Evolutionary conservation across 2,113 vertebrate genomes (phyloP).

Genomic region (Neolamprologus cancellatus): DNA sequence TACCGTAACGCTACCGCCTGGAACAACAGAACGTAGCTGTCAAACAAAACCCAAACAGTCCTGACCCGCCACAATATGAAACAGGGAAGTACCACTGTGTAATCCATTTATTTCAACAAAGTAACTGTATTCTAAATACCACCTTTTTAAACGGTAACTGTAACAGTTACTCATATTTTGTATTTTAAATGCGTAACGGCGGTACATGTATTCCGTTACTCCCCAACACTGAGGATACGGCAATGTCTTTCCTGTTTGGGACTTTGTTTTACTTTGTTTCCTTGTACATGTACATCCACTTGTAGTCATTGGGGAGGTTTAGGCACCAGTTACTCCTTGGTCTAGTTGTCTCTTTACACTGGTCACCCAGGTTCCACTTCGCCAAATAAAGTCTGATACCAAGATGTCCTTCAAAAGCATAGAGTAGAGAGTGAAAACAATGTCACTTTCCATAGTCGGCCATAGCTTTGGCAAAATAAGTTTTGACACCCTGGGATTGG

Average conservation of each 20-base stretch:
- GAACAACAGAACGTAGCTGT: too few species aligned
- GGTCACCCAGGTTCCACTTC: accelerated
- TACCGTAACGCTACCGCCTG: too few species aligned
- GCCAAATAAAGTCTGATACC: neutral
- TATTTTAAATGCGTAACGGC: too few species aligned
- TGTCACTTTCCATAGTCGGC: neutral
- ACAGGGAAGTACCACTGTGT: too few species aligned
- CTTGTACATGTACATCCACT: neutral
- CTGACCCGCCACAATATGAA: too few species aligned
- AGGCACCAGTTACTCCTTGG: neutral
- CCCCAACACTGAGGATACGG: accelerated
- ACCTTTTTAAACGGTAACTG: too few species aligned
- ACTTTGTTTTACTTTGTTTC: neutral
- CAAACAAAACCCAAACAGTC: too few species aligned
- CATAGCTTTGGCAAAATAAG: neutral
- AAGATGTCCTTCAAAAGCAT: neutral
- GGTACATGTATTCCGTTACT: too few species aligned
- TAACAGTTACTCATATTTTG: too few species aligned
- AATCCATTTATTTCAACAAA: too few species aligned
- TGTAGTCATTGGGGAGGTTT: neutral
- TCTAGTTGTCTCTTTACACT: neutral
- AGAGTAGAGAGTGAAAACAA: neutral
- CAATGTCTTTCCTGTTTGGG: neutral
- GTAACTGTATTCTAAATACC: too few species aligned
- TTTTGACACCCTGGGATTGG: neutral